These are phyloP conservation scores for Paelopatides confundens DNA, from an alignment of 53 echinoderm and acorn worm species.

Conservation along the genomic window DNA sequence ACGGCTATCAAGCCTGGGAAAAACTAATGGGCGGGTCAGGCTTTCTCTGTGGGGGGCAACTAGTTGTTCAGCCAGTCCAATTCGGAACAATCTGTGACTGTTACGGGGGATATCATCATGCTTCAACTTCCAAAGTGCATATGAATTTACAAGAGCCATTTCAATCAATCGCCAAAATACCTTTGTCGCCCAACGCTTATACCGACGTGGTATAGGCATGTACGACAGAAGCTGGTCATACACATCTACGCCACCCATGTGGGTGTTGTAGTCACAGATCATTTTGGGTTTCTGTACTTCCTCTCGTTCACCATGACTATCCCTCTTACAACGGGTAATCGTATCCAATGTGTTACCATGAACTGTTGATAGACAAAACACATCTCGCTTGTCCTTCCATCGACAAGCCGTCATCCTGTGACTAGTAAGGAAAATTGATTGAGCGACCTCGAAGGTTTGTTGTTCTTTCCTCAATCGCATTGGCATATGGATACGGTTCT, in stretches of 20 bases:
- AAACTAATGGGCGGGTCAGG: neutral
- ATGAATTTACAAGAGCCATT: neutral
- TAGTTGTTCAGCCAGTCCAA: neutral
- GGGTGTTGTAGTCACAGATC: constrained; percentile 19
- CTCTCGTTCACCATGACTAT: neutral
- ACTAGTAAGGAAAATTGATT: constrained; percentile 1
- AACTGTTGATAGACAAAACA: constrained; percentile 31
- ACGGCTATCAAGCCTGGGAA: neutral
- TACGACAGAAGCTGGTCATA: constrained; percentile 22
- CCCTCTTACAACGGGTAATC: constrained; percentile 1
- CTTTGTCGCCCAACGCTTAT: constrained; percentile 6
- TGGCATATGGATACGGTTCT: constrained; percentile 13
- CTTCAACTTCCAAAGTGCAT: constrained; percentile 27
- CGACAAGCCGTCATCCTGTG: constrained; percentile 35
- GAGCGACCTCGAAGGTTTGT: neutral
- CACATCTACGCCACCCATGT: constrained; percentile 17
- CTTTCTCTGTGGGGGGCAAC: neutral
- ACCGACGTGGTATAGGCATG: neutral
- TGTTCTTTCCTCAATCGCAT: neutral
- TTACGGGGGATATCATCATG: neutral
- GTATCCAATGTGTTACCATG: constrained; percentile 5
- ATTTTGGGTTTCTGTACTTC: neutral
- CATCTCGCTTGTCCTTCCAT: constrained; percentile 50
- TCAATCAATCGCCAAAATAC: constrained; percentile 30
- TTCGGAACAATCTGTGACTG: neutral